Evolutionary conservation across 2,888 invertebrate species (phyloP), one percentile per base, ranked within the genome.

Genomic region (Dicyrtoma fusca): DNA sequence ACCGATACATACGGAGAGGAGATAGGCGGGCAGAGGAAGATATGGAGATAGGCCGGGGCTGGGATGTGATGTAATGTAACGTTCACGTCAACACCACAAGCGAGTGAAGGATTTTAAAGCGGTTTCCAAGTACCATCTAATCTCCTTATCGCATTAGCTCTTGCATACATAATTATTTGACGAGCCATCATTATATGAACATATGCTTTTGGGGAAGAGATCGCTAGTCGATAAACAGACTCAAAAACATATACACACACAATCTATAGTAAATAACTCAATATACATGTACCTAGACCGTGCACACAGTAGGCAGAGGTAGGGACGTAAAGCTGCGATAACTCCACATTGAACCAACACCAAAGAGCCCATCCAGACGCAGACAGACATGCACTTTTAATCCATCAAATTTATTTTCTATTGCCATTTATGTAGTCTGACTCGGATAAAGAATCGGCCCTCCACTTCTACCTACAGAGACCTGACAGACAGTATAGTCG

Each of bases 61-160:
- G 23, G 17, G 51, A n/a, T n/a, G n/a, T n/a, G n/a, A n/a, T n/a
- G n/a, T 17, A 14, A 61, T 61, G 61, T 61, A 44, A 61, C 5
- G 14, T 61, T 42, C 61, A 61, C 57, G 42, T 61, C 61, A 61
- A 61, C 61, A 61, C 61, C 42, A 61, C 61, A 42, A 34, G 61
- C 61, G 44, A 42, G 65, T 61, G 63, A 73, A 70, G 65, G 65
- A 70, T 62, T 69, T 69, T 69, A 57, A 65, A 73, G 73, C 65
- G 70, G 69, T 73, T 73, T 70, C 59, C 57, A 74, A 74, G 71
- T 71, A 68, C 74, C 74, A 74, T 74, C 74, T 74, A 74, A 74
- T 74, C 71, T 71, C 55, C 63, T 74, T 74, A 74, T 74, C 74
- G 66, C 68, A 71, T 69, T 68, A 69, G 69, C 66, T 69, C 63